Percentiles rank a stretch among this genome's conserved stretches.
These are phyloP conservation scores for Argyrosomus japonicus DNA, from an alignment of 2,113 vertebrate genomes.

Conservation along the genomic window DNA sequence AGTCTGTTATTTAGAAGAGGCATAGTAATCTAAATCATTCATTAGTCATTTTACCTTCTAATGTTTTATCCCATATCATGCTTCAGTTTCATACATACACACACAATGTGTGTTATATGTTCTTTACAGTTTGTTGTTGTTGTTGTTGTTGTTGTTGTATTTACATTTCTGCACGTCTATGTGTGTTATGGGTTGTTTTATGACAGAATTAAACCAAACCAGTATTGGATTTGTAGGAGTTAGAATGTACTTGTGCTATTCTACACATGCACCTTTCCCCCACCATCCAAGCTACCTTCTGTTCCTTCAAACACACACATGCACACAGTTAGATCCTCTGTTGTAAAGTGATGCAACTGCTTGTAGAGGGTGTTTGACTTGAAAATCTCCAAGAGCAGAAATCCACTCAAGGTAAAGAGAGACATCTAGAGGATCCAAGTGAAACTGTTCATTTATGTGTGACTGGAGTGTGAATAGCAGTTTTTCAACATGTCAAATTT, in stretches of 20 bases:
- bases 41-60: no score
- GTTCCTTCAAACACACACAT: conserved; percentile 5
- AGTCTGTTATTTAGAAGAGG: not conserved
- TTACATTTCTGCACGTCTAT: not conserved
- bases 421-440: conserved; percentile 66
- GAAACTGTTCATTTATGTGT: conserved; percentile 30
- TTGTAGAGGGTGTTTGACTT: conserved; percentile 13
- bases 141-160: not conserved
- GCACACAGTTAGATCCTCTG: not conserved
- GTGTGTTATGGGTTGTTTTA: not conserved
- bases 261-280: not conserved
- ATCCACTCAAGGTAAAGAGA: conserved; percentile 48
- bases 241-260: not conserved
- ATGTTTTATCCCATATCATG: no score
- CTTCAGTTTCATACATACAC: not conserved
- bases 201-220: not conserved
- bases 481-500: not conserved
- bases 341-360: conserved; percentile 34
- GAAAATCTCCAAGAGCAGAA: conserved; percentile 1
- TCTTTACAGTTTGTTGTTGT: not conserved
- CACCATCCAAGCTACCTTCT: not conserved
- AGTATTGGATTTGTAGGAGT: not conserved
- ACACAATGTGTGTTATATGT: not conserved
- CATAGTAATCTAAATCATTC: no score
- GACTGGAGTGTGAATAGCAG: not conserved